A percentile compares a stretch with the other conserved stretches of the same genome.
phyloP scores from a whole-genome alignment of 2,113 vertebrate genomes.

The Acanthochromis polyacanthus region DNA sequence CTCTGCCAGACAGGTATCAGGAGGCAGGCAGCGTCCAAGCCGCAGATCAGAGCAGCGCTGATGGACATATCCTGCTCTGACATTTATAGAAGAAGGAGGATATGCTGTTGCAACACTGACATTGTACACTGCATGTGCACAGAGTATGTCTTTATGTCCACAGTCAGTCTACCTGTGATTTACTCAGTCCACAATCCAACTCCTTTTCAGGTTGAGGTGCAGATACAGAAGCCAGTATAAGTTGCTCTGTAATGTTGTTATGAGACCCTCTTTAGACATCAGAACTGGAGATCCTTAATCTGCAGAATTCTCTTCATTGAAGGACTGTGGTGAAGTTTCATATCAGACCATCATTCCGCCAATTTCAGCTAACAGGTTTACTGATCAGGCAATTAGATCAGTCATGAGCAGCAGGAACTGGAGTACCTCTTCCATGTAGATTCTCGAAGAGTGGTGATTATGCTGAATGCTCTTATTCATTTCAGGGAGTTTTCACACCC shows the following conservation, averaged over 20 bases:
- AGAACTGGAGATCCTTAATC: constrained; percentile 20
- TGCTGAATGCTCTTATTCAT: constrained; percentile 11
- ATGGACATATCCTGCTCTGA: constrained; percentile 45
- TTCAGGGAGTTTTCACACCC: constrained; percentile 9
- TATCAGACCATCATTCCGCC: constrained; percentile 82
- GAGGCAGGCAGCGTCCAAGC: constrained; percentile 46
- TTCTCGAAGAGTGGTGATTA: constrained; percentile 20
- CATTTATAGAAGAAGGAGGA: constrained; percentile 28
- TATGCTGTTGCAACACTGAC: constrained; percentile 15
- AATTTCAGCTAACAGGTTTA: constrained; percentile 27
- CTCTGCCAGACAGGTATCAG: constrained; percentile 44
- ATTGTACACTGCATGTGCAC: constrained; percentile 15
- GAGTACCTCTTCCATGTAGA: constrained; percentile 16
- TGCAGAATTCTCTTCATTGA: constrained; percentile 3
- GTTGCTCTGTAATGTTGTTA: neutral
- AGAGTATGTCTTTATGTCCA: constrained; percentile 11
- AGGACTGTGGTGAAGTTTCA: neutral
- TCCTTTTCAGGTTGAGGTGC: constrained; percentile 15
- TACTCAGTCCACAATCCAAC: constrained; percentile 28
- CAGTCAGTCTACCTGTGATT: constrained; percentile 8
- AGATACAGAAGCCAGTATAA: constrained; percentile 11
- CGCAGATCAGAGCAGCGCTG: constrained; percentile 43
- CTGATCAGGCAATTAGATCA: constrained; percentile 47
- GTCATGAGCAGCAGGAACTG: constrained; percentile 21
- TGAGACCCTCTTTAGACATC: constrained; percentile 19